A percentile compares a stretch with the other conserved stretches of the same genome.
phyloP scores from a whole-genome alignment of 2,888 invertebrate species.

The Capitulum mitella region DNA sequence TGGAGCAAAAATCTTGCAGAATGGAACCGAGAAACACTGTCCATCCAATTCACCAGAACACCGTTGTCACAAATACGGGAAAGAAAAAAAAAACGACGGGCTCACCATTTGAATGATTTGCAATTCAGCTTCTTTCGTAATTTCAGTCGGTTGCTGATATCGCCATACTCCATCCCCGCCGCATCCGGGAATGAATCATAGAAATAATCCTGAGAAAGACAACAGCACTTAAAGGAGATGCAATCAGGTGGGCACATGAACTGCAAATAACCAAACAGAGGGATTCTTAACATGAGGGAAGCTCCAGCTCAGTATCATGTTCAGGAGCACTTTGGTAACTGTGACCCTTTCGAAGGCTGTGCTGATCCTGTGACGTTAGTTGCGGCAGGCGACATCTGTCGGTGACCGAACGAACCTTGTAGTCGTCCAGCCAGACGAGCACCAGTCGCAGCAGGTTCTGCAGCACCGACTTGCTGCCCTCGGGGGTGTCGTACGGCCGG shows the following conservation, averaged over 20 bases:
- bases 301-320: too few species aligned
- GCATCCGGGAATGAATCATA: conserved; percentile 57
- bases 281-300: too few species aligned
- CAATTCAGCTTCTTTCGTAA: conserved; percentile 69
- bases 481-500: conserved; percentile 69
- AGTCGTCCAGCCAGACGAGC: conserved; percentile 94
- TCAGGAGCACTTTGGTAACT: too few species aligned
- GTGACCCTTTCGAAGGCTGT: too few species aligned
- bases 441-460: conserved; percentile 87
- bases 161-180: conserved; percentile 56
- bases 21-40: background rate
- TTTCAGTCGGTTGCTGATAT: conserved; percentile 63
- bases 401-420: conserved; percentile 43
- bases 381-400: too few species aligned
- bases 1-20: background rate
- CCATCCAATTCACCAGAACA: too few species aligned
- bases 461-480: conserved; percentile 76
- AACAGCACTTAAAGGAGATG: too few species aligned
- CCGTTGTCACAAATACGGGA: too few species aligned
- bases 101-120: conserved; percentile 60
- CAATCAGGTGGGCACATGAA: too few species aligned
- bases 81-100: too few species aligned
- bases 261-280: too few species aligned
- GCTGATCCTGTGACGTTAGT: too few species aligned
- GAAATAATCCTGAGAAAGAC: conserved; percentile 63